Conservation (phyloP, 2,888 invertebrate genomes). For the Pachydiplax longipennis region DNA sequence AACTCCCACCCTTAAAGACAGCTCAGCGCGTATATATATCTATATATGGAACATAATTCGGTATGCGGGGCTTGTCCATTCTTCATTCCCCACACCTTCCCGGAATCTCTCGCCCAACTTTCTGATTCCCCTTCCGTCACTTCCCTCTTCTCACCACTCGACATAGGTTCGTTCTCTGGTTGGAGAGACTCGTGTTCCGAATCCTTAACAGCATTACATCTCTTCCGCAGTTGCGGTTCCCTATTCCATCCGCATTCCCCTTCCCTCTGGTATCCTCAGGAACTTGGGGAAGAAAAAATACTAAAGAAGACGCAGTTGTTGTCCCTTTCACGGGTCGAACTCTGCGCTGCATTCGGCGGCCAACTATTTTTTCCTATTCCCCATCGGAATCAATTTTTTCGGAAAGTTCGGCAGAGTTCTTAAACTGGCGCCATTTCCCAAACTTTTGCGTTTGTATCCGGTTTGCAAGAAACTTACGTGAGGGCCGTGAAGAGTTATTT, state of each 20-base stretch:
- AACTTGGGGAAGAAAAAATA: not conserved
- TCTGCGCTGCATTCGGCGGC: too few relatives aligned
- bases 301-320: too few relatives aligned
- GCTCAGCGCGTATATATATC: too few relatives aligned
- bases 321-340: too few relatives aligned
- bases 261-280: not conserved
- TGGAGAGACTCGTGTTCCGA: not conserved
- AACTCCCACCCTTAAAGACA: too few relatives aligned
- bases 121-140: not conserved
- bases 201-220: not conserved
- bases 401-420: too few relatives aligned
- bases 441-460: too few relatives aligned
- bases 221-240: not conserved
- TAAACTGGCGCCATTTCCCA: too few relatives aligned
- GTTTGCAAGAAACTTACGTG: too few relatives aligned
- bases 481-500: too few relatives aligned
- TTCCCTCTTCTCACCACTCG: not conserved
- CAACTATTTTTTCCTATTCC: too few relatives aligned
- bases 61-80: not conserved
- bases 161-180: not conserved
- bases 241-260: not conserved
- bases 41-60: not conserved
- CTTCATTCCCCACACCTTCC: not conserved
- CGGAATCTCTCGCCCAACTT: not conserved
- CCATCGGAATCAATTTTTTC: too few relatives aligned